Evolutionary conservation across 2,888 invertebrate species (phyloP).

Genomic region (Drosophila pseudotalamancana): DNA sequence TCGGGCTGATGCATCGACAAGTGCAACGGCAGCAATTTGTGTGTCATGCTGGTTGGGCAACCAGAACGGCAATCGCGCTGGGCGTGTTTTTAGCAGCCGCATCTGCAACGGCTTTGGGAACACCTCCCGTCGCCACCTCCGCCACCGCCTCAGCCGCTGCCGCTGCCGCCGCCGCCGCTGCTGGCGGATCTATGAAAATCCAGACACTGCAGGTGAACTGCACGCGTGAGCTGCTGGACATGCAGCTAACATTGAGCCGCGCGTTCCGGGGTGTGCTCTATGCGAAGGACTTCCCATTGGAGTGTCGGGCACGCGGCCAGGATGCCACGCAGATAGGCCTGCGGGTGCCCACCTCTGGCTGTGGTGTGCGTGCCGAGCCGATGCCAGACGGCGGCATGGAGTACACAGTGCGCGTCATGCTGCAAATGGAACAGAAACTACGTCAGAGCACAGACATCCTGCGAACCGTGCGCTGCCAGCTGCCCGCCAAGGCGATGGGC

Average conservation of each 20-base stretch:
- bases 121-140: constrained; percentile 22
- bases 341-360: constrained; percentile 85
- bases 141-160: constrained; percentile 37
- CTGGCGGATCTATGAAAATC: constrained; percentile 80
- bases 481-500: constrained; percentile 82
- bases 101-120: constrained; percentile 38
- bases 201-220: constrained; percentile 87
- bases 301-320: constrained; percentile 88
- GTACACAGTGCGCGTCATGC: constrained; percentile 88
- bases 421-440: constrained; percentile 90
- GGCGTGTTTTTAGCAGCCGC: constrained; percentile 24
- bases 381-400: constrained; percentile 86
- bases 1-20: constrained; percentile 69
- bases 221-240: constrained; percentile 87
- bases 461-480: constrained; percentile 86
- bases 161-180: not conserved
- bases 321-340: constrained; percentile 71
- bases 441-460: constrained; percentile 90
- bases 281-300: constrained; percentile 90
- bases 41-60: constrained; percentile 81
- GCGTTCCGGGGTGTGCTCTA: constrained; percentile 89
- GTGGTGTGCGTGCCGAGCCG: constrained; percentile 88
- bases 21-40: constrained; percentile 53
- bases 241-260: constrained; percentile 86
- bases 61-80: constrained; percentile 62